Percentiles rank a stretch among this genome's conserved stretches.
These are phyloP conservation scores for Mormyrus proboscirostris DNA, from an alignment of 2,797 vertebrate species.

Conservation along the genomic window DNA sequence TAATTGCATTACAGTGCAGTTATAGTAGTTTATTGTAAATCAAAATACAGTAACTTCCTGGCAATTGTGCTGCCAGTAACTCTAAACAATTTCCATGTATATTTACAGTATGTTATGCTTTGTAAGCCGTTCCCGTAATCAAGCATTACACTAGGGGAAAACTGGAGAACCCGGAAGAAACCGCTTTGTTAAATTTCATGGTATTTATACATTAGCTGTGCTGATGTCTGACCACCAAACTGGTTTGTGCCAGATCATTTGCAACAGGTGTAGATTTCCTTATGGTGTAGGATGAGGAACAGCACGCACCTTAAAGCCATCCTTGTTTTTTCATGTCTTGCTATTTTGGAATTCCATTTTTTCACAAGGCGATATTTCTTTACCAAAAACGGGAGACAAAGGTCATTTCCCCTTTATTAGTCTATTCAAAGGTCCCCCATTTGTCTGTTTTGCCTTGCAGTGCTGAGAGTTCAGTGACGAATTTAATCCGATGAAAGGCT, in stretches of 20 bases:
- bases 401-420: background rate
- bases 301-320: background rate
- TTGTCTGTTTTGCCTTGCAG: background rate
- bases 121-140: no score
- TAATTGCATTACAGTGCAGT: no score
- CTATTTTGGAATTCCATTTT: background rate
- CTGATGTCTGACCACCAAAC: no score
- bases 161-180: no score
- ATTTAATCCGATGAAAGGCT: background rate
- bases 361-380: background rate
- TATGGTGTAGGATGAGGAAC: background rate
- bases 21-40: no score
- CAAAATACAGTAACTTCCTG: no score
- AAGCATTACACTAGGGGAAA: no score
- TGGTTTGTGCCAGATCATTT: background rate
- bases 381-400: background rate
- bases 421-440: background rate
- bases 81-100: no score
- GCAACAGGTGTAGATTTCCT: background rate
- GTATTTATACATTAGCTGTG: no score
- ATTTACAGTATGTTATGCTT: no score
- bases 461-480: background rate
- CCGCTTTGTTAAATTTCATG: no score
- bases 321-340: background rate
- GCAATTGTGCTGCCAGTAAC: no score